Base-by-base conservation (phyloP, 1,140 invertebrate genomes). In the Nephila pilipes region DNA sequence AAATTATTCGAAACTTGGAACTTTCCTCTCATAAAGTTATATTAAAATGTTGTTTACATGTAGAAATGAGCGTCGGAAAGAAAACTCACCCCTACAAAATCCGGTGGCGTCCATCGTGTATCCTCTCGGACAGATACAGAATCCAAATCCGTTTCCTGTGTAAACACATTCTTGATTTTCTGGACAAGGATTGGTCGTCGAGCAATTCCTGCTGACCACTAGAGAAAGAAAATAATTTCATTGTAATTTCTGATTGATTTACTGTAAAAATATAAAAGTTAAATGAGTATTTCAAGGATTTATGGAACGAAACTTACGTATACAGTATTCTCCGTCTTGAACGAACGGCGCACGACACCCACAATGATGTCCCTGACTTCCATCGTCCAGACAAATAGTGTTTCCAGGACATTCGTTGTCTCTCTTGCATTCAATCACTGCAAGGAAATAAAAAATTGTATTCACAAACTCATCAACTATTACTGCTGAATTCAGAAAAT, bases 61-160 rank as follows among this genome's bases (percentile, higher is more conserved):
- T 6, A 10, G 6, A 46, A 4, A 46, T 10, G 1, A 46, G 12
- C 22, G 38, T 85, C 18, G 1, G 8, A 92, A 38, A 75, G 29
- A 36, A 58, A n/a, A 32, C 22, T 54, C 91, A 94, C 94, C 94
- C 94, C 94, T 65, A 65, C 94, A 95, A 54, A 92, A 83, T 29
- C 94, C 94, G 57, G 94, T 96, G 95, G 95, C 96, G 97, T 89
- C 96, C 29, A 95, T 97, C 32, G 96, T 96, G 90, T 97, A 97
- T 12, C 98, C 98, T 36, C 96, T 96, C 1, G 98, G 98, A 95
- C 98, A 99, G 91, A 97, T 96, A 95, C 98, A 99, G 96, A 92
- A 97, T 96, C 69, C 97, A 93, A 91, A 92, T 54, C 93, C 93
- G 58, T 88, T 93, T 89, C 94, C 94, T n/a, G 94, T 94, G 32